phyloP scores from a whole-genome alignment of 2,888 invertebrate genomes.

The Melipona beecheii region DNA sequence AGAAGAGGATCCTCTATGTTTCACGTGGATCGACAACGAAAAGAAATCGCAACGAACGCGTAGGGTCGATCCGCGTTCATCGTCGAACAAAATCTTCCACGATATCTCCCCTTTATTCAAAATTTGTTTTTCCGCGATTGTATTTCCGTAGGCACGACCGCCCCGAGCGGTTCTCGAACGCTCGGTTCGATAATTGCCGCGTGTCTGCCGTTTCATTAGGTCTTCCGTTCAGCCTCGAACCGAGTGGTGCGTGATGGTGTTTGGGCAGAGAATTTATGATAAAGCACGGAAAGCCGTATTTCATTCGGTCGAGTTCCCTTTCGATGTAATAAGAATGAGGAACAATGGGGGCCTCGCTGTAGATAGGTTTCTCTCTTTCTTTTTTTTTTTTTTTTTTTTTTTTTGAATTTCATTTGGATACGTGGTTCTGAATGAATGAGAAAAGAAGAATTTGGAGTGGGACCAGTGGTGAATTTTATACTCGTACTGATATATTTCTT shows the following conservation, averaged over 20 bases:
- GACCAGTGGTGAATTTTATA: not conserved
- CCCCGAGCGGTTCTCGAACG: slow-evolving; percentile 4
- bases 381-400: not conserved
- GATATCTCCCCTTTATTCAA: slow-evolving; percentile 4
- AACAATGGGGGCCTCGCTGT: not conserved
- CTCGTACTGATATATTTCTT: not conserved
- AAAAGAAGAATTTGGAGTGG: no score
- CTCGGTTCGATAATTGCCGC: slow-evolving; percentile 30
- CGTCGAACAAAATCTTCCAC: slow-evolving; percentile 28
- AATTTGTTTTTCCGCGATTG: not conserved
- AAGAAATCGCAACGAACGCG: slow-evolving; percentile 20
- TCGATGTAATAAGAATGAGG: not conserved
- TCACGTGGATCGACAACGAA: slow-evolving; percentile 6
- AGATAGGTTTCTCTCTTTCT: not conserved
- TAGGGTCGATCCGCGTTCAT: slow-evolving; percentile 23
- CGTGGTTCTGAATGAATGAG: not conserved
- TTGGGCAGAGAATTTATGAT: not conserved
- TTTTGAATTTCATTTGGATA: not conserved
- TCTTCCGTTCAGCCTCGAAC: not conserved
- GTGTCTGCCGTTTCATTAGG: slow-evolving; percentile 27
- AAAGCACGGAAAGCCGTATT: not conserved
- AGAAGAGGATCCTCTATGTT: not conserved
- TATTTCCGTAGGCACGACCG: not conserved
- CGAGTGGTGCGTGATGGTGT: not conserved
- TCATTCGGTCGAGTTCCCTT: no score